Percentiles rank a stretch among this genome's conserved stretches.
Evolutionary conservation across 1,140 invertebrate genomes (phyloP).

Genomic region (Saccostrea glomerata): DNA sequence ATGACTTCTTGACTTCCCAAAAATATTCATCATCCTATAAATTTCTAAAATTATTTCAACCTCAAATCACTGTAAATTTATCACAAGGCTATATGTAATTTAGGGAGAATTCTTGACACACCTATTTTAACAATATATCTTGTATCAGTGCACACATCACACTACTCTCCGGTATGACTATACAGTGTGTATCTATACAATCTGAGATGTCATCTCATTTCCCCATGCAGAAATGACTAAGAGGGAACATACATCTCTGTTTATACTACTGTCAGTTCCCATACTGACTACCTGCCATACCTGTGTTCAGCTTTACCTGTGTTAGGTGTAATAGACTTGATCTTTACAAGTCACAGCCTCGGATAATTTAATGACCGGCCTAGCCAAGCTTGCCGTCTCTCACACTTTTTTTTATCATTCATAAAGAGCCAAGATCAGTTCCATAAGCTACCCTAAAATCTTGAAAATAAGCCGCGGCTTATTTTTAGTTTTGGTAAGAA

Average conservation of each 20-base stretch:
- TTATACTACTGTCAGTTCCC: neutral
- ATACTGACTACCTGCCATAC: neutral
- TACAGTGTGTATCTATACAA: neutral
- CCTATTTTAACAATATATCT: neutral
- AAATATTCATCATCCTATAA: neutral
- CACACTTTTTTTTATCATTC: neutral
- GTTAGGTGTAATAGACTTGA: conserved; percentile 22
- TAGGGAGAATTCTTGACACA: conserved; percentile 2
- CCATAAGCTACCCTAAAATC: no score
- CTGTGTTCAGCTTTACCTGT: neutral
- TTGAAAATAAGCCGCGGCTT: no score
- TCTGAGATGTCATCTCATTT: conserved; percentile 1
- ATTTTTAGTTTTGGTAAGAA: no score
- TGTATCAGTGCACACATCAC: neutral
- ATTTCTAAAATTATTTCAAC: conserved; percentile 27
- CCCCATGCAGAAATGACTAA: conserved; percentile 12
- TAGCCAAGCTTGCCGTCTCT: neutral
- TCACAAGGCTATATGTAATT: neutral
- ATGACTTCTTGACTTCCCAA: neutral
- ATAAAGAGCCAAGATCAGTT: neutral
- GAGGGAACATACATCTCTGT: neutral
- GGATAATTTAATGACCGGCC: neutral
- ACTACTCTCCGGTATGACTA: neutral
- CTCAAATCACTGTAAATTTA: neutral
- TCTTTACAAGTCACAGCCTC: conserved; percentile 21